Base-by-base conservation (phyloP, 2,113 vertebrate genomes). In the Malaclemys terrapin region DNA sequence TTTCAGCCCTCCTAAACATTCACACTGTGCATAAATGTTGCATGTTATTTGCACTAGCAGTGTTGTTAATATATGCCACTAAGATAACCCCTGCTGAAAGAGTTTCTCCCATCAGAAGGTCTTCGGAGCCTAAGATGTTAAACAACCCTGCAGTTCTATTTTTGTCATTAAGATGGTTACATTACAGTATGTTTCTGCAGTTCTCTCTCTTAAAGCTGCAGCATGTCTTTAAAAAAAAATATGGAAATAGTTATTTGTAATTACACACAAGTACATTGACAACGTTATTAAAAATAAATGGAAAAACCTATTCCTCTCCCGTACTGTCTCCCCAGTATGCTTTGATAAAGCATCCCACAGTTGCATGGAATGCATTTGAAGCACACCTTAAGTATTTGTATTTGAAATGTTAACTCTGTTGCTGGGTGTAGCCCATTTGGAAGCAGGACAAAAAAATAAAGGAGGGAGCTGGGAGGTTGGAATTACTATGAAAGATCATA, bases 401-500 rank as follows among this genome's bases (percentile, higher is more conserved):
- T 52, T 85, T 59, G 85, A 79, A 17, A 25, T 0, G 0, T 79
- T 81, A 42, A 5, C 17, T 91, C 89, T 82, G n/a, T 80, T 85
- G 11, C 22, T 83, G 82, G 38, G 62, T 83, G 50, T 80, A 7
- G 1, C 4, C 6, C 19, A 80, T 42, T 86, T 91, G 89, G 82
- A 83, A 82, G 9, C 16, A 88, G 12, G 22, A 89, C 50, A 89
- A 91, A 84, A 72, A 95, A 89, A 54, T 50, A 91, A 79, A 91
- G 0, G 1, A 5, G 13, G 93, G 92, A 86, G 49, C 29, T 88
- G 82, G 75, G 53, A 92, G 81, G 54, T 57, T 91, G 88, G 65
- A 91, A 95, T 45, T 93, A 42, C 49, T 95, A 20, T 93, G 89
- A 93, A 96, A 95, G 84, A 50, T 90, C 53, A 1, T 87, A 91